Conservation (phyloP, 2,113 vertebrate genomes). For the Thoracochromis brauschi region DNA sequence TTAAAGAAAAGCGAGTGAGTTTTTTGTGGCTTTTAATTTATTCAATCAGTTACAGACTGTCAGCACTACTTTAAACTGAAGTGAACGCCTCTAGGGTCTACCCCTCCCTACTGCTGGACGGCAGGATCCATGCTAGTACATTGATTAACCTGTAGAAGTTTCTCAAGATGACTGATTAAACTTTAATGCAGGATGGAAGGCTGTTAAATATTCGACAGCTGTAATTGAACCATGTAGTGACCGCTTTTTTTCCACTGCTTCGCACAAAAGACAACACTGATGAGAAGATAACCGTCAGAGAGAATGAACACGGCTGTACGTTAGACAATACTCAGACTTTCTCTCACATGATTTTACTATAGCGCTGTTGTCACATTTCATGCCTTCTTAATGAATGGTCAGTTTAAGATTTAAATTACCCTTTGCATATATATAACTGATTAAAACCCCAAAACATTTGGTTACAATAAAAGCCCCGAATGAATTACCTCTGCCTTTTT, state of each 20-base stretch:
- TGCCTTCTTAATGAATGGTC: neutral
- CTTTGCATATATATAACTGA: conserved; percentile 5
- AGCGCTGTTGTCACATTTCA: neutral
- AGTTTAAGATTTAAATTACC: neutral
- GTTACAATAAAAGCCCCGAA: neutral
- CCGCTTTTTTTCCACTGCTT: neutral
- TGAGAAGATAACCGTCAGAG: neutral
- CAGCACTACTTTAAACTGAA: neutral
- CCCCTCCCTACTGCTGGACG: neutral
- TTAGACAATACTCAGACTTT: neutral
- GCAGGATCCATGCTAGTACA: conserved; percentile 14
- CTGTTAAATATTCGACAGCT: conserved; percentile 2
- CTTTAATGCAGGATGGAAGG: conserved; percentile 4
- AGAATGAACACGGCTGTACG: neutral
- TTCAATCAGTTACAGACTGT: neutral
- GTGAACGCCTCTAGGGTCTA: neutral
- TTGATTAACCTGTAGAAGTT: conserved; percentile 46
- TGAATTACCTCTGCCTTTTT: conserved; percentile 88
- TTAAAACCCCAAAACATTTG: neutral
- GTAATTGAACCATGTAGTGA: neutral
- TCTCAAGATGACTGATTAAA: conserved; percentile 44
- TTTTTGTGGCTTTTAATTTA: neutral
- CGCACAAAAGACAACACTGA: conserved; percentile 23
- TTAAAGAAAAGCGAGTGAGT: neutral
- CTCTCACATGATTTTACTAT: neutral